Percentiles rank a stretch among this genome's conserved stretches.
These are phyloP conservation scores for Eupeodes latifasciatus DNA, from an alignment of 2,888 invertebrate species.

Conservation along the genomic window DNA sequence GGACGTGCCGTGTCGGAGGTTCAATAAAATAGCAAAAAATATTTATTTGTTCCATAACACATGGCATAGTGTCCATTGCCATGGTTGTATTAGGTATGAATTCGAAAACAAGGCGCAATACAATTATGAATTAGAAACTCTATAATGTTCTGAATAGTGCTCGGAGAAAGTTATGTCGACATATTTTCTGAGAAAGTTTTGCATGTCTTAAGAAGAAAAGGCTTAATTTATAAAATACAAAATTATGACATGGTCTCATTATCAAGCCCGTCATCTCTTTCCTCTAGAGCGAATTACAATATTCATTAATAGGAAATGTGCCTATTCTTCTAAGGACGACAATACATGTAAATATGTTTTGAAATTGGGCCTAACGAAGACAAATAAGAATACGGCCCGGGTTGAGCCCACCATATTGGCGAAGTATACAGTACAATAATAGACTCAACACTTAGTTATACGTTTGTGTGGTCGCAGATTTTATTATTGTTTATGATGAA, in stretches of 20 bases:
- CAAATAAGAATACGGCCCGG: slow-evolving; percentile 3
- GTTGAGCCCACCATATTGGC: slow-evolving; percentile 8
- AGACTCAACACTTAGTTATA: slow-evolving; percentile 69
- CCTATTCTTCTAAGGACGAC: no score
- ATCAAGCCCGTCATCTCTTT: no score
- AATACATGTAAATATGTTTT: no score
- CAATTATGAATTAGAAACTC: neutral
- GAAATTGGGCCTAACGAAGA: no score
- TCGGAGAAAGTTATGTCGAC: no score
- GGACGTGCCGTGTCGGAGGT: slow-evolving; percentile 64
- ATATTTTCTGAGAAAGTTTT: no score
- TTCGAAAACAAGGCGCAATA: neutral
- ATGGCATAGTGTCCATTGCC: slow-evolving; percentile 43
- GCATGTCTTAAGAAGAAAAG: no score
- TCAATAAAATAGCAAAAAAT: slow-evolving; percentile 73
- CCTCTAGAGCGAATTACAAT: no score
- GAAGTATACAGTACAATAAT: slow-evolving; percentile 61
- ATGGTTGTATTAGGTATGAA: neutral
- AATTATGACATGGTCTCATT: no score
- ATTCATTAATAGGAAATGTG: no score
- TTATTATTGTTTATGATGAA: slow-evolving; percentile 75
- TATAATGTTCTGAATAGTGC: no score
- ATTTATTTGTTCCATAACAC: slow-evolving; percentile 67
- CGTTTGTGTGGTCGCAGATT: slow-evolving; percentile 65
- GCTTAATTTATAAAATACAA: no score